A percentile compares a stretch with the other conserved stretches of the same genome.
These are phyloP conservation scores for Plecturocebus donacophilus DNA, from an alignment of 2,113 vertebrate species.

Conservation along the genomic window DNA sequence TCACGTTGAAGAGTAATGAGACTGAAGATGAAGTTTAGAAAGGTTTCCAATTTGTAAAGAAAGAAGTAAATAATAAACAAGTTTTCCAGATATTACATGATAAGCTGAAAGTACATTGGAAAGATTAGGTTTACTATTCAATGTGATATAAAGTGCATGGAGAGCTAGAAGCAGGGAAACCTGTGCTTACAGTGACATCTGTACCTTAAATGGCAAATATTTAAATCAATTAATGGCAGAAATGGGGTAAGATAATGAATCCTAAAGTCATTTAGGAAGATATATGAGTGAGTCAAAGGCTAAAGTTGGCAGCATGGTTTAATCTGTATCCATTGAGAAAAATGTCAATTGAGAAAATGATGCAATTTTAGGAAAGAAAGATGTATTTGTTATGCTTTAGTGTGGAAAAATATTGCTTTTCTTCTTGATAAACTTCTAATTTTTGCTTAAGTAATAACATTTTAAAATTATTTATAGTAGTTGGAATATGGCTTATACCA, in stretches of 20 bases:
- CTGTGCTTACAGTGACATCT: not conserved
- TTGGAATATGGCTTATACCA: not conserved
- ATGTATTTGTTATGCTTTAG: not conserved
- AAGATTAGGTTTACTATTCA: not conserved
- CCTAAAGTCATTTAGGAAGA: not conserved
- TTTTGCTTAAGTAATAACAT: not conserved
- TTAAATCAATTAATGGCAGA: not conserved
- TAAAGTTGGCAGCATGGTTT: not conserved
- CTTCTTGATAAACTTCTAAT: not conserved
- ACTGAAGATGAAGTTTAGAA: not conserved
- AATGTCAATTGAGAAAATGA: not conserved
- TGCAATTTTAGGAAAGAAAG: not conserved
- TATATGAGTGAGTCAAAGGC: slow-evolving; percentile 6
- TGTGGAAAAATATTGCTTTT: not conserved
- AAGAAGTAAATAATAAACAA: not conserved
- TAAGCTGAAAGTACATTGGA: not conserved
- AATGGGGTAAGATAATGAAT: not conserved
- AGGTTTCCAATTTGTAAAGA: not conserved
- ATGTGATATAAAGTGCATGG: not conserved
- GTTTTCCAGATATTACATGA: not conserved
- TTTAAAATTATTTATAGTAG: not conserved
- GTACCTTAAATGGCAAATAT: not conserved
- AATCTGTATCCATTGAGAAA: not conserved
- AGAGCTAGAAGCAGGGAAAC: not conserved
- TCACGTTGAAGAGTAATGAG: not conserved